phyloP scores from a whole-genome alignment of 2,113 vertebrate species.

The Notiomystis cincta region DNA sequence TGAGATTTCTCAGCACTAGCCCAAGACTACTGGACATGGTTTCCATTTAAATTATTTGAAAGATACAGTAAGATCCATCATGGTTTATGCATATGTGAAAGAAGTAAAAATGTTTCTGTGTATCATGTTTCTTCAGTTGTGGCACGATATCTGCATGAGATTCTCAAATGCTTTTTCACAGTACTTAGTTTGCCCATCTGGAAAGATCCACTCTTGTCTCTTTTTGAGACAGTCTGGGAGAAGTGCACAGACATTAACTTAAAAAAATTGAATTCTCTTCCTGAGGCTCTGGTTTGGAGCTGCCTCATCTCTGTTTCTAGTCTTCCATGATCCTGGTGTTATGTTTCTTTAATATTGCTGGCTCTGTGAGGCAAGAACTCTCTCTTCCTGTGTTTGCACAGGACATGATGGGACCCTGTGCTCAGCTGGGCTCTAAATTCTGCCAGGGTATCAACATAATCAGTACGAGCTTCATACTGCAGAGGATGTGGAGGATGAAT shows the following conservation, averaged over 20 bases:
- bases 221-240: neutral
- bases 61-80: neutral
- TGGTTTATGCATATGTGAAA: neutral
- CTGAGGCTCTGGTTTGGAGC: neutral
- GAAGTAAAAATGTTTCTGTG: neutral
- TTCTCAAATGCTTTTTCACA: neutral
- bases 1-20: neutral
- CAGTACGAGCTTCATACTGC: neutral
- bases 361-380: neutral
- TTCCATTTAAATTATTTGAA: slow-evolving; percentile 16
- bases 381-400: neutral
- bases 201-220: neutral
- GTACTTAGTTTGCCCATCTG: neutral
- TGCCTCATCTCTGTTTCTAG: neutral
- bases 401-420: neutral
- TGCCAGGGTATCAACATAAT: neutral
- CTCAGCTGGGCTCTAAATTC: neutral
- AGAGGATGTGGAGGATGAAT: neutral
- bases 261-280: neutral
- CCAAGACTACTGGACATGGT: neutral
- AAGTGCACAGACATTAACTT: neutral
- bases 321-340: neutral
- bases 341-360: neutral
- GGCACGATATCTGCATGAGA: neutral
- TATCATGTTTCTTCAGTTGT: neutral